A percentile compares a stretch with the other conserved stretches of the same genome.
These are phyloP conservation scores for Chironomus tepperi DNA, from an alignment of 1,140 invertebrate species.

Conservation along the genomic window DNA sequence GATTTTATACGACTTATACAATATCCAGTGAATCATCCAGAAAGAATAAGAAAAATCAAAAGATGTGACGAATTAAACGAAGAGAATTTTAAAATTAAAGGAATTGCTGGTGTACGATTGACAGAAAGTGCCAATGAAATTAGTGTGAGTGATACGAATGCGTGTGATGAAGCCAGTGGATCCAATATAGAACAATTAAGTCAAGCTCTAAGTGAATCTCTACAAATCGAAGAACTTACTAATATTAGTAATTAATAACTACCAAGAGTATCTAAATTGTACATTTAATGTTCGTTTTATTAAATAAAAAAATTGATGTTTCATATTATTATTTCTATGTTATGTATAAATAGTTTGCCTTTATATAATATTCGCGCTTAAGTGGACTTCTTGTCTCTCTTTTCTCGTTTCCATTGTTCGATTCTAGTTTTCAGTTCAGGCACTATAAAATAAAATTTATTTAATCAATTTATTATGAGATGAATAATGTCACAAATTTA, in stretches of 20 bases:
- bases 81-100: background rate
- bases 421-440: slow-evolving; percentile 11
- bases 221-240: background rate
- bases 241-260: no score
- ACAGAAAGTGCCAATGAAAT: background rate
- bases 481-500: background rate
- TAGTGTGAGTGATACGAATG: background rate
- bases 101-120: background rate
- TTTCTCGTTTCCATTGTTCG: background rate
- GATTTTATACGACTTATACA: background rate
- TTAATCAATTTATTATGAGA: no score
- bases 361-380: no score
- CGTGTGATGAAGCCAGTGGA: background rate
- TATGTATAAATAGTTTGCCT: no score
- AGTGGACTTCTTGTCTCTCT: background rate
- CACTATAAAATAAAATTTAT: background rate
- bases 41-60: background rate
- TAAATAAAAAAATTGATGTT: no score
- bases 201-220: background rate
- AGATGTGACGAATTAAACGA: background rate
- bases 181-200: background rate
- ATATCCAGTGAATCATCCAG: slow-evolving; percentile 1
- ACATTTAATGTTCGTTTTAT: no score
- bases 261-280: no score
- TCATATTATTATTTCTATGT: no score